phyloP scores from a whole-genome alignment of 2,888 invertebrate genomes.

The Lysandra coridon region DNA sequence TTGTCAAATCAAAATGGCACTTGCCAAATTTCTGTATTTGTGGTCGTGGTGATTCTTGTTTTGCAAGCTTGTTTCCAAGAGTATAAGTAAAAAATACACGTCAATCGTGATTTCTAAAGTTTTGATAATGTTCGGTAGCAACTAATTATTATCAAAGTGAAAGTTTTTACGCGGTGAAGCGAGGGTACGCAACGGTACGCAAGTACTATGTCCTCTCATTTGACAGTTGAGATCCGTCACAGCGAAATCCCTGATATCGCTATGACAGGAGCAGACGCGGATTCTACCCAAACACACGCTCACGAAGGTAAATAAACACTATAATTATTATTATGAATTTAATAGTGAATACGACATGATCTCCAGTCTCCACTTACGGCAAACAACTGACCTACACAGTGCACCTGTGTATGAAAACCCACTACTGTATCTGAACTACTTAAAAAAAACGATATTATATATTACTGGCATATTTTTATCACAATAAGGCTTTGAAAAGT shows the following conservation, averaged over 20 bases:
- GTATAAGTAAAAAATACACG: not conserved
- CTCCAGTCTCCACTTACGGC: not conserved
- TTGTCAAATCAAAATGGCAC: not conserved
- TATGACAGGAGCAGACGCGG: slow-evolving; percentile 64
- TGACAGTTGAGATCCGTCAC: slow-evolving; percentile 62
- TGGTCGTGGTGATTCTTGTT: not conserved
- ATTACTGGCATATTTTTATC: no score
- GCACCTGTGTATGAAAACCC: no score
- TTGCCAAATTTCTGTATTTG: not conserved
- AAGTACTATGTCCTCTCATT: slow-evolving; percentile 48
- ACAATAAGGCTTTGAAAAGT: not conserved
- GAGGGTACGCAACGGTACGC: not conserved
- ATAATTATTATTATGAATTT: not conserved
- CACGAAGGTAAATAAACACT: slow-evolving; percentile 66
- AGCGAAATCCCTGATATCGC: slow-evolving; percentile 45
- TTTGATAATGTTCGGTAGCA: not conserved
- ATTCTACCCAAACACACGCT: slow-evolving; percentile 66
- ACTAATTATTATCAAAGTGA: not conserved
- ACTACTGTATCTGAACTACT: no score
- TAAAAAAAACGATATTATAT: no score
- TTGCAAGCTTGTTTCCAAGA: not conserved
- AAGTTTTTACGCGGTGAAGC: not conserved
- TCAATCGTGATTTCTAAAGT: not conserved
- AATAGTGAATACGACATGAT: not conserved
- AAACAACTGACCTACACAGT: not conserved